phyloP scores from a whole-genome alignment of 2,113 vertebrate species.

The Onychostoma macrolepis region DNA sequence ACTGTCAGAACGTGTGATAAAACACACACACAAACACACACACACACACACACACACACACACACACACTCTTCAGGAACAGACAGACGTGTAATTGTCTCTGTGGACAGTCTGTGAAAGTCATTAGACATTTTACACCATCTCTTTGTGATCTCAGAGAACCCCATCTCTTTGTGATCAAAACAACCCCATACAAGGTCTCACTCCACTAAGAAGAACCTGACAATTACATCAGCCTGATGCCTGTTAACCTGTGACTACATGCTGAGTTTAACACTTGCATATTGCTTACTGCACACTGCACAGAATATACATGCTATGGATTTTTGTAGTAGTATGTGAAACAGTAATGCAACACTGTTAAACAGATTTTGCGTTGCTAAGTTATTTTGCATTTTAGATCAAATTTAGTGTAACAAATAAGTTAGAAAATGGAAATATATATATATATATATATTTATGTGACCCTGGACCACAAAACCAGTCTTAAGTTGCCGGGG shows the following conservation, averaged over 20 bases:
- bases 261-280: background rate
- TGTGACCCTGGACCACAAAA: no score
- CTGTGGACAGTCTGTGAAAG: constrained; percentile 45
- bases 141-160: constrained; percentile 19
- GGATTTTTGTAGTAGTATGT: no score
- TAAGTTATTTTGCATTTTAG: background rate
- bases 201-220: constrained; percentile 9
- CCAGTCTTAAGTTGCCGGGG: no score
- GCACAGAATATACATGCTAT: background rate
- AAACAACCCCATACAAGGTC: background rate
- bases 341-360: background rate
- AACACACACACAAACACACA: constrained; percentile 27
- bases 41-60: constrained; percentile 8
- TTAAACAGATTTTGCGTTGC: background rate
- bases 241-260: background rate
- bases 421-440: background rate
- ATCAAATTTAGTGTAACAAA: background rate
- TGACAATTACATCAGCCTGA: constrained; percentile 1
- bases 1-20: constrained; percentile 31
- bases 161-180: constrained; percentile 25
- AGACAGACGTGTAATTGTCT: constrained; percentile 33
- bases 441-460: no score
- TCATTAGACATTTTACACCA: constrained; percentile 47
- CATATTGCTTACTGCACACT: background rate
- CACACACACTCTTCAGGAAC: background rate